Percentiles rank a stretch among this genome's conserved stretches.
Conservation (phyloP, 2,113 vertebrate species). For the Arizona elegans region DNA sequence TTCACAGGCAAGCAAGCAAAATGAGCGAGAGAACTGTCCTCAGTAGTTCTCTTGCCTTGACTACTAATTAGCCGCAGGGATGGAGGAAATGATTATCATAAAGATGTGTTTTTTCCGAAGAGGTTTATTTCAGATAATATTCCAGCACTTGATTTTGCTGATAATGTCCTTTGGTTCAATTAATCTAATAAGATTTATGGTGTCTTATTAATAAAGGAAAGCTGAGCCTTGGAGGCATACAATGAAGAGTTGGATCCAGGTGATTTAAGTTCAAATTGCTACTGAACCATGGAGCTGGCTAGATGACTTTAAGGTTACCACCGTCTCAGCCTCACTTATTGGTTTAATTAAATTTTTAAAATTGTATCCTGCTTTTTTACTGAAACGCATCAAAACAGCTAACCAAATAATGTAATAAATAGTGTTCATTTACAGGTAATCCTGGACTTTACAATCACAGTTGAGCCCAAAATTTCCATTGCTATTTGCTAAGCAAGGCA, state of each 20-base stretch:
- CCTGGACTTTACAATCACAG: neutral
- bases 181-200: conserved; percentile 33
- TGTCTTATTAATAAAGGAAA: neutral
- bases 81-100: conserved; percentile 33
- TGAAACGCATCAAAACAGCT: neutral
- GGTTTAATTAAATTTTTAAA: neutral
- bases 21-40: neutral
- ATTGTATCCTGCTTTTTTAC: neutral
- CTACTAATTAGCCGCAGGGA: conserved; percentile 38
- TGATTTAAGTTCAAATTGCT: neutral
- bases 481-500: neutral
- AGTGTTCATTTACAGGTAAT: neutral
- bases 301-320: neutral
- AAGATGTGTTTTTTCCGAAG: conserved; percentile 42
- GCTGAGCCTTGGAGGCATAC: neutral
- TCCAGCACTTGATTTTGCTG: conserved; percentile 26
- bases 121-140: conserved; percentile 20
- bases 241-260: neutral
- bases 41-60: conserved; percentile 20
- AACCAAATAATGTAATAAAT: neutral
- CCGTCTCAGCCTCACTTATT: neutral
- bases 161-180: conserved; percentile 41
- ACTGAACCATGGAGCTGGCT: neutral
- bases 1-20: conserved; percentile 29
- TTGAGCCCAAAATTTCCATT: neutral